Evolutionary conservation across 2,797 vertebrate genomes (phyloP).

Genomic region (Pogonophryne albipinna): DNA sequence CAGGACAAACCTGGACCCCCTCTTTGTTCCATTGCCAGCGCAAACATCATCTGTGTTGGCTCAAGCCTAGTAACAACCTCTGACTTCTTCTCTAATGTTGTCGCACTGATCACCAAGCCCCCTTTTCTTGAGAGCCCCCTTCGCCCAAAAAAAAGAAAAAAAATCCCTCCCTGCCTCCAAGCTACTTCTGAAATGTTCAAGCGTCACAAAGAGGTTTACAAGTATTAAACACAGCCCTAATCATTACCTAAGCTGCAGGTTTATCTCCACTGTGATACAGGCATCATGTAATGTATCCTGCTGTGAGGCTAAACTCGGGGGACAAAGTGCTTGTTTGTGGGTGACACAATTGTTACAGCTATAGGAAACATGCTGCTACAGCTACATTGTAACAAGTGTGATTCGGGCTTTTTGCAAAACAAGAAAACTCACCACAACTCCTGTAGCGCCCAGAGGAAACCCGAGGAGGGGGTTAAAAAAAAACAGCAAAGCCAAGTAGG

Average conservation of each 20-base stretch:
- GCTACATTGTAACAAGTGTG: slow-evolving; percentile 71
- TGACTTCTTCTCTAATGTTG: slow-evolving; percentile 57
- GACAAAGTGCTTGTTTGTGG: slow-evolving; percentile 56
- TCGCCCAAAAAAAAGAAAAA: slow-evolving; percentile 27
- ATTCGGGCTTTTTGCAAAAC: slow-evolving; percentile 53
- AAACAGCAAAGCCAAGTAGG: slow-evolving; percentile 16
- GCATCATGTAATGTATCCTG: not conserved
- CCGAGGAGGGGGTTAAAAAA: not conserved
- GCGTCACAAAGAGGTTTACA: slow-evolving; percentile 26
- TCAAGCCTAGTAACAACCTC: slow-evolving; percentile 39
- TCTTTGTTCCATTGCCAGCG: slow-evolving; percentile 57
- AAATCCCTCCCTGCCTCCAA: slow-evolving; percentile 81
- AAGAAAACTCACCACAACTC: slow-evolving; percentile 83
- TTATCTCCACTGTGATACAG: not conserved
- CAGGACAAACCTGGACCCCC: slow-evolving; percentile 50
- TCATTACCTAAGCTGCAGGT: not conserved
- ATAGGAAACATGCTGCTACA: slow-evolving; percentile 58
- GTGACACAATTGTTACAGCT: slow-evolving; percentile 54
- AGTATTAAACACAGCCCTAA: slow-evolving; percentile 9
- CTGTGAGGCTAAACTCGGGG: not conserved
- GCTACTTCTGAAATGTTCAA: slow-evolving; percentile 73
- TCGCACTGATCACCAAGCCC: slow-evolving; percentile 49
- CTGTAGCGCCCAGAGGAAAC: slow-evolving; percentile 56
- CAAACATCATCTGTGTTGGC: slow-evolving; percentile 50
- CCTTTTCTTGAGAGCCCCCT: slow-evolving; percentile 52